A percentile compares a stretch with the other conserved stretches of the same genome.
phyloP scores from a whole-genome alignment of 2,113 vertebrate genomes.

The Vombatus ursinus region DNA sequence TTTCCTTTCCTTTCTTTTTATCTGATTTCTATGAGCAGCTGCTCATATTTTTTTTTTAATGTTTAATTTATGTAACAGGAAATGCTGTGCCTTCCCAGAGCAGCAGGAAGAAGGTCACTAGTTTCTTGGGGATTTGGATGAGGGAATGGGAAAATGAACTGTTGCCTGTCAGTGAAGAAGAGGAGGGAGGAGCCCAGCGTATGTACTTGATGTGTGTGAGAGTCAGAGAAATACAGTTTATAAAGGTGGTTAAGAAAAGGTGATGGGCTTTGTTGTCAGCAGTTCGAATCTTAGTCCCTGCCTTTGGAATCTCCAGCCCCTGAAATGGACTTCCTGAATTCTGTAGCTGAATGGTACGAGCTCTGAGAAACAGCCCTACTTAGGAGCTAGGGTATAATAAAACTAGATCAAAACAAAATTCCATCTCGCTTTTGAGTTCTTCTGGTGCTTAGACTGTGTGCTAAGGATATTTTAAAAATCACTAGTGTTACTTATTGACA shows the following conservation, averaged over 20 bases:
- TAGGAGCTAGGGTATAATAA: background rate
- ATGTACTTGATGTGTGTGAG: background rate
- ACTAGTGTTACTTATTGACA: constrained; percentile 35
- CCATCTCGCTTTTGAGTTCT: background rate
- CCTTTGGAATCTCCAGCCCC: background rate
- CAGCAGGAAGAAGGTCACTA: constrained; percentile 27
- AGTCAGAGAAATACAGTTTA: background rate
- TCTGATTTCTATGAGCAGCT: constrained; percentile 38
- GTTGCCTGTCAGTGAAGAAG: constrained; percentile 7
- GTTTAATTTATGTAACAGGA: constrained; percentile 51
- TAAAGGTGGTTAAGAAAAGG: constrained; percentile 25
- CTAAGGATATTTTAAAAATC: background rate
- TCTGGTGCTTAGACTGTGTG: background rate
- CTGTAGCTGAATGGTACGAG: constrained; percentile 17
- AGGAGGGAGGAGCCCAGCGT: constrained; percentile 13
- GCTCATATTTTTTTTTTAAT: constrained; percentile 31
- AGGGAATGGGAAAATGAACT: constrained; percentile 40
- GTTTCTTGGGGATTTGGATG: constrained; percentile 49
- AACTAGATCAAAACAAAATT: background rate
- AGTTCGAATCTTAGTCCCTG: constrained; percentile 16
- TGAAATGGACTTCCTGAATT: constrained; percentile 26
- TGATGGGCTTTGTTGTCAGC: background rate
- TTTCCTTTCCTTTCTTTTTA: constrained; percentile 46
- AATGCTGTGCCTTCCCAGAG: constrained; percentile 50
- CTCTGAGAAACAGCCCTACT: constrained; percentile 41